Evolutionary conservation across 1,140 invertebrate species (phyloP).

Genomic region (Euglossa dilemma): DNA sequence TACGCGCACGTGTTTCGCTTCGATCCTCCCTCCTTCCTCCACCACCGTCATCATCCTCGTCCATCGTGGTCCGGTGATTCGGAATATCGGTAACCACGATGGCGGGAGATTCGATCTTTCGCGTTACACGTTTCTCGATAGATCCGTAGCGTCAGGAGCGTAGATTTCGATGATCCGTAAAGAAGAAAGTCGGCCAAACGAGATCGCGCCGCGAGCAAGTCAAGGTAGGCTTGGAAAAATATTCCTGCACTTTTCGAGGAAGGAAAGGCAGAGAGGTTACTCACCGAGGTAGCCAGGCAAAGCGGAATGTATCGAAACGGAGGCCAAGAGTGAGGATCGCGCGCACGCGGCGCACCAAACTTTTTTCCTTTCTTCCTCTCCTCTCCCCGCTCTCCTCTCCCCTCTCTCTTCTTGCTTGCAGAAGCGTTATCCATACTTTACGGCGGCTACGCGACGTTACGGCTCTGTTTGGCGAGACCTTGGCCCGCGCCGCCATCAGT

Average conservation of each 20-base stretch:
- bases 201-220: slow-evolving; percentile 1
- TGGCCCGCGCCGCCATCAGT: too few species aligned
- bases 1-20: slow-evolving; percentile 47
- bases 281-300: background rate
- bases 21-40: background rate
- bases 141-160: too few species aligned
- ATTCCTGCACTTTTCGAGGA: background rate
- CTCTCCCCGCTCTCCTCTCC: too few species aligned
- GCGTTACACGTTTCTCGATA: too few species aligned
- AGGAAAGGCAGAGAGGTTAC: background rate
- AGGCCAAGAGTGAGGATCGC: background rate
- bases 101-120: too few species aligned
- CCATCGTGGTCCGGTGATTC: background rate
- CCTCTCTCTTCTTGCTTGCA: too few species aligned
- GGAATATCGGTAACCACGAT: too few species aligned
- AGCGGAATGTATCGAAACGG: background rate
- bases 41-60: background rate
- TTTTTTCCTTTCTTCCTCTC: background rate
- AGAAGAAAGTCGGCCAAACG: background rate
- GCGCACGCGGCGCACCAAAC: too few species aligned
- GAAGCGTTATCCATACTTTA: too few species aligned
- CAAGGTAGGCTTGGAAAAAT: background rate
- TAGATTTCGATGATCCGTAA: too few species aligned
- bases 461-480: too few species aligned
- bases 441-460: too few species aligned